These are phyloP conservation scores for Linnaemya vulpina DNA, from an alignment of 2,888 invertebrate genomes.

Conservation along the genomic window DNA sequence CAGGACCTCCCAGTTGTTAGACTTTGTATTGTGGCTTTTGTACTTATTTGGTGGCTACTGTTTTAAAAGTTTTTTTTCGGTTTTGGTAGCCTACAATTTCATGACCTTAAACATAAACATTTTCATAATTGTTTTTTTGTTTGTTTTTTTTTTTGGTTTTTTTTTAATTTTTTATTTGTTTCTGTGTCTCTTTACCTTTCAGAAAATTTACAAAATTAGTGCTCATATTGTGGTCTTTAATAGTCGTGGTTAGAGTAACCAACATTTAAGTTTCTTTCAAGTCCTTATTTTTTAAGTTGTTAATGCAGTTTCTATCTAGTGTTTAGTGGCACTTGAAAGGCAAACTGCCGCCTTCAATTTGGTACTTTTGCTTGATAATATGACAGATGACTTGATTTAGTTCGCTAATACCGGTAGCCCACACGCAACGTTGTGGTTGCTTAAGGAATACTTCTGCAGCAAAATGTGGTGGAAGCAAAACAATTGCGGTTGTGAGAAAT, in stretches of 20 bases:
- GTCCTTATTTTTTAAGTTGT: constrained; percentile 13
- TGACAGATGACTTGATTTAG: constrained; percentile 71
- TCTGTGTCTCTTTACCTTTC: constrained; percentile 3
- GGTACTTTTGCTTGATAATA: constrained; percentile 39
- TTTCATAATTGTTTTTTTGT: constrained; percentile 66
- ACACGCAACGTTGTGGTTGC: constrained; percentile 62
- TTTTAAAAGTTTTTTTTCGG: constrained; percentile 21
- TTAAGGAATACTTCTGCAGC: background rate
- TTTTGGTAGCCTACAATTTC: constrained; percentile 47
- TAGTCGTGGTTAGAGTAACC: constrained; percentile 68
- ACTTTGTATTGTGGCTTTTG: constrained; percentile 48
- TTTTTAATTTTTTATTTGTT: constrained; percentile 32
- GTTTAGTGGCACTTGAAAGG: constrained; percentile 40
- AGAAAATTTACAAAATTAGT: constrained; percentile 60
- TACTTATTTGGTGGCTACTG: constrained; percentile 70
- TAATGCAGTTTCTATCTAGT: constrained; percentile 1
- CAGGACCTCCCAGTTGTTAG: constrained; percentile 71
- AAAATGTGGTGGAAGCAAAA: background rate
- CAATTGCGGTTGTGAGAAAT: constrained; percentile 41
- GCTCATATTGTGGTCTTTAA: constrained; percentile 52
- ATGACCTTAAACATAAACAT: constrained; percentile 69
- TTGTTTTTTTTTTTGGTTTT: constrained; percentile 46
- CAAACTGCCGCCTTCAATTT: constrained; percentile 41
- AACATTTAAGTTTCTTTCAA: constrained; percentile 46
- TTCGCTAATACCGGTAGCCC: constrained; percentile 62